Base-by-base conservation (phyloP, 2,113 vertebrate species). In the Psittacus erithacus region DNA sequence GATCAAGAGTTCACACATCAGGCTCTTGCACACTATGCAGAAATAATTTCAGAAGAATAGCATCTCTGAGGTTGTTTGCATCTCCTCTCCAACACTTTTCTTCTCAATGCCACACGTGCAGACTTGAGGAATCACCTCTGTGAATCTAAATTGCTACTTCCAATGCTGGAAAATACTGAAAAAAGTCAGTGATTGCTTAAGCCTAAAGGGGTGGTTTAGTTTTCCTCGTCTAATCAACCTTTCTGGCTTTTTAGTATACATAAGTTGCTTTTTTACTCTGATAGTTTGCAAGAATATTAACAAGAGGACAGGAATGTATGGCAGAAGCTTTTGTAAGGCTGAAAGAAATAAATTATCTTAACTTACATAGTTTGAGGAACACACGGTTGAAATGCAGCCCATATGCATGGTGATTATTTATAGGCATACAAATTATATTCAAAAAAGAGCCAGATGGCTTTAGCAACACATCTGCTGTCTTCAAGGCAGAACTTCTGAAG, bases 371-470 rank as follows among this genome's bases (percentile, higher is more conserved):
- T 95, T 90, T 82, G 92, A 96, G 79, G 87, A 96, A 94, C 92
- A 96, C 96, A 93, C 87, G 68, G 90, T 82, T 86, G 89, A 97
- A 95, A 90, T 90, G 94, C 49, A 73, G 86, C 83, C 92, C 95
- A 91, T 94, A 97, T 94, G 96, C 92, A 84, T 95, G 71, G 52
- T 96, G 97, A 96, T 97, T 98, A 98, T 98, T 98, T 97, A 97
- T 97, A 98, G 97, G 88, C 95, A 95, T 97, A 95, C 91, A 97
- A 98, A 97, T 97, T 96, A 97, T 94, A 96, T 97, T 92, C 78
- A 69, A 96, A 96, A 93, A 96, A 95, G 93, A 97, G 94, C 95
- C 98, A 98, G 97, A 98, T 97, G 97, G 97, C 93, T 97, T 83
- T 43, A 92, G 92, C 95, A 96, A 86, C 96, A 97, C 97, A 98